phyloP scores from a whole-genome alignment of 2,113 vertebrate genomes.

The Narcine bancroftii region DNA sequence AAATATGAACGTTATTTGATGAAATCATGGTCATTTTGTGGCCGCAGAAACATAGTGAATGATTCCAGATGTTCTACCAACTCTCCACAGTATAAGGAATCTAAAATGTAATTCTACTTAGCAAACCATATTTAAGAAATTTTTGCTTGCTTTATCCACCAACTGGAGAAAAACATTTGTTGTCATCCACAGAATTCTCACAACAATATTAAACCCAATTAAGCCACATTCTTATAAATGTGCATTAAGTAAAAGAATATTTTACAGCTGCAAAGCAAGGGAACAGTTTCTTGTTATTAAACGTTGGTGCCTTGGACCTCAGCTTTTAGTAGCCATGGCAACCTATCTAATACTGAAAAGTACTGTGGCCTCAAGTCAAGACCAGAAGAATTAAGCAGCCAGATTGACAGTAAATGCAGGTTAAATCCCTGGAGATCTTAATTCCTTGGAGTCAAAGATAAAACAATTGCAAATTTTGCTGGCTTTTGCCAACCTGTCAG shows the following conservation, averaged over 20 bases:
- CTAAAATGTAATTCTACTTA: not conserved
- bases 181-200: not conserved
- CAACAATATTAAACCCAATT: not conserved
- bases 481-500: not conserved
- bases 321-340: slow-evolving; percentile 35
- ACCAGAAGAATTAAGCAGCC: not conserved
- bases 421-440: not conserved
- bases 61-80: too few species aligned
- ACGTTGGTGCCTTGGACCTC: not conserved
- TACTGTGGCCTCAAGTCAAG: not conserved
- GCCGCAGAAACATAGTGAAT: not conserved
- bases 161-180: not conserved
- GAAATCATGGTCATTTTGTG: not conserved
- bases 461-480: not conserved
- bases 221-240: not conserved
- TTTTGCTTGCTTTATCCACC: not conserved
- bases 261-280: not conserved
- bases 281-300: slow-evolving; percentile 3
- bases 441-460: not conserved
- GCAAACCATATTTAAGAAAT: not conserved
- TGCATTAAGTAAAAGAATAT: slow-evolving; percentile 7
- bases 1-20: not conserved
- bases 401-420: not conserved
- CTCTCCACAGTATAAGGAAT: too few species aligned
- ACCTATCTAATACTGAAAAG: not conserved